A percentile compares a stretch with the other conserved stretches of the same genome.
Evolutionary conservation across 2,888 invertebrate genomes (phyloP).

Genomic region (Amphipoea oculea): DNA sequence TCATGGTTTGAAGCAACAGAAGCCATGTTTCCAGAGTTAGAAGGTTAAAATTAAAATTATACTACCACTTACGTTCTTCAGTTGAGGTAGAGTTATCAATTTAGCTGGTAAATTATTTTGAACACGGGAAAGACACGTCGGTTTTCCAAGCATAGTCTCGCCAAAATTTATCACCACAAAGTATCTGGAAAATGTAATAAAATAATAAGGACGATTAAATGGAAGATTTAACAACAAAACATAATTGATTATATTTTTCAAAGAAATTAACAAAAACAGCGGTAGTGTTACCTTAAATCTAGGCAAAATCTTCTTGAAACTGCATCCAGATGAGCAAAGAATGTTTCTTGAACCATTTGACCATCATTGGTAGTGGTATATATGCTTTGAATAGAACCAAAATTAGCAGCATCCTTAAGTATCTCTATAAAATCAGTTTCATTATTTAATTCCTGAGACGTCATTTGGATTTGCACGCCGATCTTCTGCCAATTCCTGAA

Average conservation of each 20-base stretch:
- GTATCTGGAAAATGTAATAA: constrained; percentile 24
- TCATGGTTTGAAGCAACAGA: too few species aligned
- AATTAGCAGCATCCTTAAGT: constrained; percentile 52
- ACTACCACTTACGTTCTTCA: constrained; percentile 40
- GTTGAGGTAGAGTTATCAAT: constrained; percentile 37
- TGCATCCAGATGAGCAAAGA: constrained; percentile 66
- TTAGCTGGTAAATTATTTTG: constrained; percentile 66
- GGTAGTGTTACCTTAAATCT: constrained; percentile 59
- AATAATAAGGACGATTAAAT: not conserved
- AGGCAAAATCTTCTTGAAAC: constrained; percentile 68
- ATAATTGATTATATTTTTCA: not conserved
- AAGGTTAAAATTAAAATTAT: too few species aligned
- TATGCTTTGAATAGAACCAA: constrained; percentile 70
- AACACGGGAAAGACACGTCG: constrained; percentile 58
- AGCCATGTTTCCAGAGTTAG: too few species aligned
- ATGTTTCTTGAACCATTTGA: constrained; percentile 43
- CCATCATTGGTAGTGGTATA: constrained; percentile 58
- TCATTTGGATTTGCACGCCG: constrained; percentile 59
- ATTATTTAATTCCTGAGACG: constrained; percentile 37
- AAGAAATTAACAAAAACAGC: not conserved
- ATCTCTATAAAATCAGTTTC: constrained; percentile 51
- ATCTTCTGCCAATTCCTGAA: constrained; percentile 66
- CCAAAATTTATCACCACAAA: constrained; percentile 49
- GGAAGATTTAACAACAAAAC: not conserved
- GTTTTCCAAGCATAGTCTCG: constrained; percentile 49